phyloP scores from a whole-genome alignment of 2,797 vertebrate species.

The Anguilla obscura region DNA sequence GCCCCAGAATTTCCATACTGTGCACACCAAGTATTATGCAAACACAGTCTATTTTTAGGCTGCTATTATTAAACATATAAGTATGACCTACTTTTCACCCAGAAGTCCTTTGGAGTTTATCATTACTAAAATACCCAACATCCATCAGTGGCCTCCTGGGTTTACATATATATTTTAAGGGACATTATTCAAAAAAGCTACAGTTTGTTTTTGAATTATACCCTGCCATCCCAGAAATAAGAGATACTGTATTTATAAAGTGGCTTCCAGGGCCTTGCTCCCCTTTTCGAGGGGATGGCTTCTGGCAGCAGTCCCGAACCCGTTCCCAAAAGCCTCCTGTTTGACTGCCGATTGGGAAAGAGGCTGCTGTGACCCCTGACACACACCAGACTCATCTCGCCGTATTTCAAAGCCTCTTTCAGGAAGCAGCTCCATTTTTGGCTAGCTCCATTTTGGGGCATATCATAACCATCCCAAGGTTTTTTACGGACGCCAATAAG shows the following conservation, averaged over 20 bases:
- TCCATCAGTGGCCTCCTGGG: slow-evolving; percentile 49
- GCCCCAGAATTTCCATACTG: neutral
- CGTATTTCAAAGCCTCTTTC: slow-evolving; percentile 52
- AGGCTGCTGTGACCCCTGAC: slow-evolving; percentile 51
- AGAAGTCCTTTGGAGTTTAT: slow-evolving; percentile 39
- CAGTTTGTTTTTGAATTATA: slow-evolving; percentile 57
- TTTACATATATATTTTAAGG: slow-evolving; percentile 54
- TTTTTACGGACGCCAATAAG: neutral
- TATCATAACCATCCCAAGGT: slow-evolving; percentile 21
- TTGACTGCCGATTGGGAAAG: slow-evolving; percentile 36
- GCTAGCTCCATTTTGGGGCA: slow-evolving; percentile 41
- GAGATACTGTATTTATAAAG: slow-evolving; percentile 53
- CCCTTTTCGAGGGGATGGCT: slow-evolving; percentile 37
- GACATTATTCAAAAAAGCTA: slow-evolving; percentile 28
- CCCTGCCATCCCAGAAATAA: slow-evolving; percentile 50
- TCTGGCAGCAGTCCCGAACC: slow-evolving; percentile 6
- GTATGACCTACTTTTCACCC: slow-evolving; percentile 42
- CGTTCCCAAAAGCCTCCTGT: slow-evolving; percentile 23
- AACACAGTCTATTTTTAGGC: neutral
- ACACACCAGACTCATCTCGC: slow-evolving; percentile 65
- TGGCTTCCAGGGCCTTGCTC: slow-evolving; percentile 38
- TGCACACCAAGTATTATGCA: neutral
- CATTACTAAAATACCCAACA: slow-evolving; percentile 53
- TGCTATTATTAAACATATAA: slow-evolving; percentile 24
- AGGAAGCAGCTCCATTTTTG: slow-evolving; percentile 62